Evolutionary conservation across 2,797 vertebrate genomes (phyloP).

Genomic region (Cirrhinus molitorella): DNA sequence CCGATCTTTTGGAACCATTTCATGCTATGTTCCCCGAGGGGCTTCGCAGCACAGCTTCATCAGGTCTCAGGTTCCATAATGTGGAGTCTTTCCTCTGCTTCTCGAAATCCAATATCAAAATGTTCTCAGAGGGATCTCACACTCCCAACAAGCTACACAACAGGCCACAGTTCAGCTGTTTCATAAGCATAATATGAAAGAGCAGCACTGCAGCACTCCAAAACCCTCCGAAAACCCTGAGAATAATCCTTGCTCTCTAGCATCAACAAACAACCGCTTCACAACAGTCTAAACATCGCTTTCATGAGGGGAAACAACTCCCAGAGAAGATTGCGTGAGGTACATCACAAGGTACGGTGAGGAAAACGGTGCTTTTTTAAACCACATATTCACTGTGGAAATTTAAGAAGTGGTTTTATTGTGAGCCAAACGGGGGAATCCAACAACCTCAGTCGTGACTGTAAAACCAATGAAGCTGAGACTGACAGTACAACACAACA

Average conservation of each 20-base stretch:
- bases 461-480: constrained; percentile 35
- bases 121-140: constrained; percentile 45
- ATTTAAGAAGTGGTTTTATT: constrained; percentile 31
- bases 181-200: not conserved
- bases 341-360: not conserved
- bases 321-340: constrained; percentile 19
- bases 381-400: constrained; percentile 4
- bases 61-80: constrained; percentile 47
- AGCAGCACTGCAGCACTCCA: not conserved
- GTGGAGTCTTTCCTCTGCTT: constrained; percentile 37
- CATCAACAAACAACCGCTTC: constrained; percentile 23
- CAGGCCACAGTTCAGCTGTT: constrained; percentile 35
- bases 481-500: constrained; percentile 54
- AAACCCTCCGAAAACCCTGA: not conserved
- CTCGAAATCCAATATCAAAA: constrained; percentile 43
- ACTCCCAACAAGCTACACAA: constrained; percentile 28
- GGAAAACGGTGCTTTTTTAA: not conserved
- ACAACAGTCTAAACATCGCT: constrained; percentile 36
- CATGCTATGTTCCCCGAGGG: constrained; percentile 29
- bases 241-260: not conserved
- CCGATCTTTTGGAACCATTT: constrained; percentile 27
- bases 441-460: constrained; percentile 27
- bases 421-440: constrained; percentile 24
- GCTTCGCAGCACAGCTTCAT: constrained; percentile 34
- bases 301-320: constrained; percentile 13